phyloP scores from a whole-genome alignment of 2,113 vertebrate genomes.

The Centropus bengalensis region DNA sequence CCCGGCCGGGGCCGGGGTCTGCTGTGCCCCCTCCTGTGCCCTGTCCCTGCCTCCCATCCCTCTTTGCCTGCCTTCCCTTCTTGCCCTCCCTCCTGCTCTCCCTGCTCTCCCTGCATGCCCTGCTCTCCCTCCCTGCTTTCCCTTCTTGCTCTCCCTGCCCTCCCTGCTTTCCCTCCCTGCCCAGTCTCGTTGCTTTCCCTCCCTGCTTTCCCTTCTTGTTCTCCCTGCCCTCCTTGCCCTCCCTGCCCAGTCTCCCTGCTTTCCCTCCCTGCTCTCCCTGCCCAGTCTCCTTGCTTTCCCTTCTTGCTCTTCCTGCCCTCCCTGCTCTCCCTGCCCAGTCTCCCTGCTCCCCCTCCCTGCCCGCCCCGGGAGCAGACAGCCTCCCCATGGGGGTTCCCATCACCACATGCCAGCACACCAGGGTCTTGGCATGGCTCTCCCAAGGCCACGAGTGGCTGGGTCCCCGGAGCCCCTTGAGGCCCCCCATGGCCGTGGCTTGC shows the following conservation, averaged over 20 bases:
- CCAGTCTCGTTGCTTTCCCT: too few species aligned
- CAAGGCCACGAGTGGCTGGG: rapidly evolving
- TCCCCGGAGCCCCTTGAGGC: background rate
- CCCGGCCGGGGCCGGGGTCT: background rate
- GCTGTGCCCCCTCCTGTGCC: background rate
- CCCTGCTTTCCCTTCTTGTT: too few species aligned
- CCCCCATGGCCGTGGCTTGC: background rate
- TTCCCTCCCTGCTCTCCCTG: too few species aligned
- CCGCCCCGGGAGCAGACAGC: background rate
- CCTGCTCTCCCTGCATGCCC: too few species aligned
- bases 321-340: background rate
- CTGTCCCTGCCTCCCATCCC: background rate
- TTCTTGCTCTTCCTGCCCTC: too few species aligned
- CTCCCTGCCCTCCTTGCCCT: too few species aligned
- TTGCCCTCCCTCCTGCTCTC: background rate
- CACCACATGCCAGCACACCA: rapidly evolving
- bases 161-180: too few species aligned
- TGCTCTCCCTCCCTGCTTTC: too few species aligned
- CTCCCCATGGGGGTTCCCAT: rapidly evolving
- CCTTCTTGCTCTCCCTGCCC: too few species aligned
- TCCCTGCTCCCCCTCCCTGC: background rate
- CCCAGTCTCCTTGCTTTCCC: too few species aligned
- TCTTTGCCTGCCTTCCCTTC: background rate
- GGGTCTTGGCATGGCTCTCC: background rate
- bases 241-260: too few species aligned